A percentile compares a stretch with the other conserved stretches of the same genome.
Evolutionary conservation across 2,888 invertebrate genomes (phyloP).

Genomic region (Acanthosepion lycidas): DNA sequence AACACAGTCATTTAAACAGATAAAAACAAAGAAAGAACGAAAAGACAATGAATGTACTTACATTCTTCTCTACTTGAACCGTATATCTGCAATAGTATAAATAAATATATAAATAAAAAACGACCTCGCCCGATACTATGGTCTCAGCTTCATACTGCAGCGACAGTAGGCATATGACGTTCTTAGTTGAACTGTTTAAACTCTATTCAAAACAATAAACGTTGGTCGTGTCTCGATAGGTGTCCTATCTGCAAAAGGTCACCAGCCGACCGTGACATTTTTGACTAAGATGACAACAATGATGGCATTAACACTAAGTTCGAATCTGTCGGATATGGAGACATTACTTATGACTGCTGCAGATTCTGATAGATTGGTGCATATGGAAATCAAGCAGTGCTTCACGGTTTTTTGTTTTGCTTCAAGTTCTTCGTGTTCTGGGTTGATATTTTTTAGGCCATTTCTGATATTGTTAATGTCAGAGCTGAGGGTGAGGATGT

Average conservation of each 20-base stretch:
- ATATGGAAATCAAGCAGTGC: background rate
- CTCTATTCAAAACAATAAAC: background rate
- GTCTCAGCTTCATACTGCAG: background rate
- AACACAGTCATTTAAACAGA: background rate
- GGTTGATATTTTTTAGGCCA: background rate
- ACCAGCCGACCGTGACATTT: background rate
- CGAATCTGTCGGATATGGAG: background rate
- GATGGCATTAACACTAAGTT: background rate
- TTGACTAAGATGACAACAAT: background rate
- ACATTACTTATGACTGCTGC: background rate
- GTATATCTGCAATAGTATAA: too few species aligned
- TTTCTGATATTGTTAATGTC: background rate
- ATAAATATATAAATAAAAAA: too few species aligned
- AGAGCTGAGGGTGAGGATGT: background rate
- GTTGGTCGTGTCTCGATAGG: background rate
- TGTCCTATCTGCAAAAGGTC: background rate
- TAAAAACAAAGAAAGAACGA: background rate
- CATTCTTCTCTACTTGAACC: too few species aligned
- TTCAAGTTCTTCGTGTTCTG: background rate
- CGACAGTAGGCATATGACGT: background rate
- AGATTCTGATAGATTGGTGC: background rate
- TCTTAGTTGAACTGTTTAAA: background rate
- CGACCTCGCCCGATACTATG: too few species aligned
- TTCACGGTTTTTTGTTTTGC: background rate
- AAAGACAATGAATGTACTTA: too few species aligned